phyloP scores from a whole-genome alignment of 2,113 vertebrate genomes.

The Zosterops hypoxanthus region DNA sequence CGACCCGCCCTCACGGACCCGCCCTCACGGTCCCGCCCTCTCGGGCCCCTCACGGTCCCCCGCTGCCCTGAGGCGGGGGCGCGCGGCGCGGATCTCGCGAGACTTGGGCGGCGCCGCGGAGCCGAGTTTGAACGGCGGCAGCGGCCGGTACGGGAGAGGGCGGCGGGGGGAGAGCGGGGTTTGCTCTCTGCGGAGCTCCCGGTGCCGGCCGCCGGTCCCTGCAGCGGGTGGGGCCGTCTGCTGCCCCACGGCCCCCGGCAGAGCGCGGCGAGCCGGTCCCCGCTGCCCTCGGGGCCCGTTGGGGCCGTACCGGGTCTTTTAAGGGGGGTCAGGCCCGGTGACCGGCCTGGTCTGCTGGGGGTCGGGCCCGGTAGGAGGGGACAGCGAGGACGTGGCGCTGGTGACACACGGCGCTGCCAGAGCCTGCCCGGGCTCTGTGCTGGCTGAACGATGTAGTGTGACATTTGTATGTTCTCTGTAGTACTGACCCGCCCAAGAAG shows the following conservation, averaged over 20 bases:
- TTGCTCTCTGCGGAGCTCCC: too few species aligned
- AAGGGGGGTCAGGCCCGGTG: background rate
- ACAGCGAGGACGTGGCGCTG: background rate
- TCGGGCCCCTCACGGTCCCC: background rate
- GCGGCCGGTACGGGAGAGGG: background rate
- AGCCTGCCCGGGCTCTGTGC: background rate
- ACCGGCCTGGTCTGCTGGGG: background rate
- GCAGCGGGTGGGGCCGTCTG: too few species aligned
- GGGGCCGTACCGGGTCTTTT: background rate
- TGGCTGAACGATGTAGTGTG: background rate
- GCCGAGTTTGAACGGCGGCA: background rate
- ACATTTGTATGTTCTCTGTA: background rate
- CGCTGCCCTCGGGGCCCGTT: background rate
- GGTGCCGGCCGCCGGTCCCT: accelerated
- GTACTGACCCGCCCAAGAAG: accelerated
- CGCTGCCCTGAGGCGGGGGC: too few species aligned
- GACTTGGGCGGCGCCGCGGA: background rate
- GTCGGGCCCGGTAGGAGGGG: accelerated
- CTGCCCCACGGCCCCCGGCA: background rate
- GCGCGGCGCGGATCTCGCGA: background rate
- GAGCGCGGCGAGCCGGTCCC: too few species aligned
- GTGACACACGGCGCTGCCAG: background rate
- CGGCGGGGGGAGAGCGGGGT: accelerated
- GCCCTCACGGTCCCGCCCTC: background rate
- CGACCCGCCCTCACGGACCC: background rate